Evolutionary conservation across 2,888 invertebrate genomes (phyloP).

Genomic region (Podotricha telesiphe): DNA sequence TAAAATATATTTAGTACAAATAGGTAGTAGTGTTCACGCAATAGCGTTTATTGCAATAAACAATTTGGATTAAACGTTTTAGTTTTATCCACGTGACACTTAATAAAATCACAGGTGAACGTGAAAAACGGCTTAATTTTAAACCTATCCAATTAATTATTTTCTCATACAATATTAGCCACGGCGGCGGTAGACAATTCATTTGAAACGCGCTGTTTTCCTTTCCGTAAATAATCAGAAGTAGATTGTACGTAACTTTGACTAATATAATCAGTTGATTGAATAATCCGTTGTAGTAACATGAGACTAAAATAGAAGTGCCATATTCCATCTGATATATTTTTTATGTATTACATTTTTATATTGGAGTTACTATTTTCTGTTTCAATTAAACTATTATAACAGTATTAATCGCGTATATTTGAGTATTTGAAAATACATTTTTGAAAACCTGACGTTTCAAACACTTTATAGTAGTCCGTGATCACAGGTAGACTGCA

Average conservation of each 20-base stretch:
- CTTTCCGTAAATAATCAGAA: conserved; percentile 45
- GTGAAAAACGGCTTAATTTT: conserved; percentile 37
- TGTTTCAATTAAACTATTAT: no score
- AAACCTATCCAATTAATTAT: conserved; percentile 43
- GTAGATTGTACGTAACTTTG: conserved; percentile 44
- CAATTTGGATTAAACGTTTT: background rate
- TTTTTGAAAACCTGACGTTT: no score
- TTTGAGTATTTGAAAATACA: no score
- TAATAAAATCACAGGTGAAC: conserved; percentile 35
- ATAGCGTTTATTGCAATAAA: background rate
- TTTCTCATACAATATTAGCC: conserved; percentile 41
- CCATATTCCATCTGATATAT: no score
- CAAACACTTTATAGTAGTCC: no score
- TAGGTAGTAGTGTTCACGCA: no score
- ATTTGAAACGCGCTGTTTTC: conserved; percentile 45
- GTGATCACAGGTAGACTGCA: no score
- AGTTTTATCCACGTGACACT: conserved; percentile 32
- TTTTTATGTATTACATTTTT: no score
- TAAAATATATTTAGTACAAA: no score
- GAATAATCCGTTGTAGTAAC: conserved; percentile 47
- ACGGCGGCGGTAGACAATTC: conserved; percentile 45
- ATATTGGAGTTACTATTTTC: no score
- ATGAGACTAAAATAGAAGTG: background rate
- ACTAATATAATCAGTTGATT: conserved; percentile 45
- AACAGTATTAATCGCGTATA: no score